Evolutionary conservation across 2,113 vertebrate genomes (phyloP), one percentile per base, ranked within the genome.

Genomic region (Calyptomena viridis): DNA sequence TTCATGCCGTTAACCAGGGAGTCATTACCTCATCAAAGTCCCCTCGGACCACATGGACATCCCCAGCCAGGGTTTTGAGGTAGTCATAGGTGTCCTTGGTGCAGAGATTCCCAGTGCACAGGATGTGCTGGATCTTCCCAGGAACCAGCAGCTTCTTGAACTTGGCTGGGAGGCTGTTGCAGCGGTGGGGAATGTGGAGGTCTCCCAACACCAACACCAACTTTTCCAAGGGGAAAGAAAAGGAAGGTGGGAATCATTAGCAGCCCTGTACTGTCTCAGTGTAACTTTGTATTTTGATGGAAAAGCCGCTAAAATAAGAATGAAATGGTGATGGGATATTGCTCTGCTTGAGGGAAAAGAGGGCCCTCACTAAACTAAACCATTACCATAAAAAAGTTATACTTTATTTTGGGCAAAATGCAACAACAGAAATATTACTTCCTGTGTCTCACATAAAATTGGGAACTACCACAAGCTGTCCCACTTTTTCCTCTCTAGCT

Each of bases 31-130:
- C 99, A 90, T 99, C 99, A 12, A 99, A 99, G 98, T 99, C 99
- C 92, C 99, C 99, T 96, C 99, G 97, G 87, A 99, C 99, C 30
- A 99, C 99, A 68, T 99, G 99, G 59, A 99, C 99, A 12, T 99
- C 99, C n/a, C 99, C 99, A 11, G 99, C 99, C 89, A 99, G 98
- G 8, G 99, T 99, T 98, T 99, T 99, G 97, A 99, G 98, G 98
- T 99, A 99, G 98, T 99, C 99, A 71, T 99, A 99, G 94, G 99
- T 99, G 97, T 99, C 99, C 98, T 99, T 99, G 85, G 99, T 99
- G 98, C 99, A 99, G 71, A 99, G 99, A 96, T 99, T 99, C 33
- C 99, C 99, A 0, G 99, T 99, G 97, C 99, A 99, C 81, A 99
- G 99, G 64, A 99, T 99, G 97, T 99, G 99, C 81, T 99, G 99